phyloP scores from a whole-genome alignment of 1,140 invertebrate species.

The Rhopalosiphum maidis region DNA sequence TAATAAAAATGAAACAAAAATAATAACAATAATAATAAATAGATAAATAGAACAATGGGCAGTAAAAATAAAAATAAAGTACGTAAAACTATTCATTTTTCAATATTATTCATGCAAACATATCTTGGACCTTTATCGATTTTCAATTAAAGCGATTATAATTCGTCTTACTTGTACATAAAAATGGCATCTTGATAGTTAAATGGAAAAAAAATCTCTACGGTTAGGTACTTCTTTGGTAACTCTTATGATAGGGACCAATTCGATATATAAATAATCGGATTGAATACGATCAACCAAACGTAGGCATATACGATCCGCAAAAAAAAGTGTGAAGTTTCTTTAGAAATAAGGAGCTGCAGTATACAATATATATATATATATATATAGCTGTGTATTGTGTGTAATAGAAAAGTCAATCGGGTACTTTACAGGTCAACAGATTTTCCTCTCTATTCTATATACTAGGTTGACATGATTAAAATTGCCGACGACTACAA shows the following conservation, averaged over 20 bases:
- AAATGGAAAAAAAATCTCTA: background rate
- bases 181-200: background rate
- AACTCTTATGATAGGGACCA: background rate
- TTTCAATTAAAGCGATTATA: background rate
- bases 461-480: conserved; percentile 29
- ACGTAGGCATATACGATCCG: background rate
- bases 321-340: background rate
- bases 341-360: conserved; percentile 28
- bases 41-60: background rate
- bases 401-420: conserved; percentile 47
- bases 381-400: background rate
- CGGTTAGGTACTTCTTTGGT: background rate
- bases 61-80: background rate
- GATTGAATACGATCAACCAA: background rate
- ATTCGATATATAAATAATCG: conserved; percentile 8
- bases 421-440: conserved; percentile 52
- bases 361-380: background rate
- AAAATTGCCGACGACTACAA: conserved; percentile 53
- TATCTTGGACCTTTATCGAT: background rate
- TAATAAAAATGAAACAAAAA: background rate
- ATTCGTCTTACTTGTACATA: background rate
- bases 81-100: background rate
- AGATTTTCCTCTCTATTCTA: conserved; percentile 8
- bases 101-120: background rate
- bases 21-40: background rate